A percentile compares a stretch with the other conserved stretches of the same genome.
phyloP scores from a whole-genome alignment of 2,888 invertebrate genomes.

The Orchestes rusci region DNA sequence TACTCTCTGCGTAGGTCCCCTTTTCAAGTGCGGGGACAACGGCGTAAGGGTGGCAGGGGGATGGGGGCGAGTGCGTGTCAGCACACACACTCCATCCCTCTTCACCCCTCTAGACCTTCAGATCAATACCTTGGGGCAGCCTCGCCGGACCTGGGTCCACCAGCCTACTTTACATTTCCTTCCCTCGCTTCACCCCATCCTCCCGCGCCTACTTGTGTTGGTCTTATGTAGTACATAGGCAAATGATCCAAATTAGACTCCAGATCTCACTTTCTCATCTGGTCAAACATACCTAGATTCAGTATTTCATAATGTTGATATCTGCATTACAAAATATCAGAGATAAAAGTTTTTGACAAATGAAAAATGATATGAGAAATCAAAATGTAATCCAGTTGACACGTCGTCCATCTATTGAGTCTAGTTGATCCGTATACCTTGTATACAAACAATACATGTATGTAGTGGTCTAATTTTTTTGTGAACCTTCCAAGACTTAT shows the following conservation, averaged over 20 bases:
- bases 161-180: slow-evolving; percentile 54
- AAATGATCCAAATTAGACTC: not conserved
- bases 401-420: too few species aligned
- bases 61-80: slow-evolving; percentile 40
- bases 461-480: too few species aligned
- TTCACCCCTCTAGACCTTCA: slow-evolving; percentile 27
- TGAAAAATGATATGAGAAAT: too few species aligned
- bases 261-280: too few species aligned
- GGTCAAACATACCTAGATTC: too few species aligned
- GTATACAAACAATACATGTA: too few species aligned
- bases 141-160: slow-evolving; percentile 44
- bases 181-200: slow-evolving; percentile 35
- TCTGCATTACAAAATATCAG: too few species aligned
- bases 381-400: too few species aligned
- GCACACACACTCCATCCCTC: slow-evolving; percentile 39
- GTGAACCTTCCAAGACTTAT: too few species aligned
- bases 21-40: slow-evolving; percentile 5
- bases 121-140: slow-evolving; percentile 46
- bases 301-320: too few species aligned
- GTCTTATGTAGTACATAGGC: slow-evolving; percentile 36
- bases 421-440: too few species aligned
- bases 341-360: too few species aligned
- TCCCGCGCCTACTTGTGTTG: slow-evolving; percentile 41
- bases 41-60: slow-evolving; percentile 2
- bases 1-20: slow-evolving; percentile 17